These are phyloP conservation scores for Ceratothoa steindachneri DNA, from an alignment of 2,888 invertebrate species.

Conservation along the genomic window DNA sequence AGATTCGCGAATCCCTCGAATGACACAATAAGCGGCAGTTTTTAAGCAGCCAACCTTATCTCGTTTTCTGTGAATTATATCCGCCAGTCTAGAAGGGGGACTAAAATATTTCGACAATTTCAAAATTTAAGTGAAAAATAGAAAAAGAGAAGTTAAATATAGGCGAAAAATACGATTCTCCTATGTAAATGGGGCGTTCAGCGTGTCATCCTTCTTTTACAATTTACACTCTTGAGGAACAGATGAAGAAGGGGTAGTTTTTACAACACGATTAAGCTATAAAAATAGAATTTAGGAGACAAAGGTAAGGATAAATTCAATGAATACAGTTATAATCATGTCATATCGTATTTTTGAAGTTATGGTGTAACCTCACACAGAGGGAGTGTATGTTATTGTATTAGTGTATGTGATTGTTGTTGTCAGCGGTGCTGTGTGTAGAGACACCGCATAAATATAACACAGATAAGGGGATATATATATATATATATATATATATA, in stretches of 20 bases:
- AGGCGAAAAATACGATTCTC: not conserved
- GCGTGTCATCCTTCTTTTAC: not conserved
- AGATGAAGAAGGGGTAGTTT: not conserved
- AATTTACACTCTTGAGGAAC: not conserved
- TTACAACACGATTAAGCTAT: not conserved
- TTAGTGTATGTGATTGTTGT: too few species aligned
- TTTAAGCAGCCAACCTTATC: not conserved
- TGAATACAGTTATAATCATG: too few species aligned
- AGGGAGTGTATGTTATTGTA: too few species aligned
- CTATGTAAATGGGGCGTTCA: not conserved
- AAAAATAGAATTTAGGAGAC: not conserved
- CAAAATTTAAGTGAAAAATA: not conserved
- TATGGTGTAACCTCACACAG: too few species aligned
- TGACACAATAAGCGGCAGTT: not conserved
- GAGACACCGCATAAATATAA: too few species aligned
- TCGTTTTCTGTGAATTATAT: not conserved
- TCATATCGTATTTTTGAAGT: too few species aligned
- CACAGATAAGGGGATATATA: too few species aligned
- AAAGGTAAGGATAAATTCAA: too few species aligned
- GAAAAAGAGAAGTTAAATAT: not conserved
- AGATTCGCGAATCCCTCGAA: not conserved
- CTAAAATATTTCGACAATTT: not conserved
- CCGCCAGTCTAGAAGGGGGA: not conserved
- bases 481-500: too few species aligned
- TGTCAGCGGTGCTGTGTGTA: too few species aligned